Conservation (phyloP, 2,888 invertebrate genomes). For the Tenthredo scrophulariae region DNA sequence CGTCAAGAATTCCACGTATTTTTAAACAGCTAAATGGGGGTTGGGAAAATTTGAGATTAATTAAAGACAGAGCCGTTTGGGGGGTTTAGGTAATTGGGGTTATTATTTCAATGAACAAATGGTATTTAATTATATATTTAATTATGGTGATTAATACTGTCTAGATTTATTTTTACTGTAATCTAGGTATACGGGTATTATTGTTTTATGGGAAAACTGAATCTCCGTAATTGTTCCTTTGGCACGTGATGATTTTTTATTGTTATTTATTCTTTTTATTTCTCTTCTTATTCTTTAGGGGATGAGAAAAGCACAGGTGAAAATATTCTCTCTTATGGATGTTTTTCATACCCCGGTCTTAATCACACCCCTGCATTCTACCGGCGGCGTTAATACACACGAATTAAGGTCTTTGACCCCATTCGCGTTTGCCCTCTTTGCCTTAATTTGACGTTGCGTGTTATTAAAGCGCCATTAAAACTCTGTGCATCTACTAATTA, state of each 20-base stretch:
- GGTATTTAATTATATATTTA: too few relatives aligned
- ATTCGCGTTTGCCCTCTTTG: slow-evolving; percentile 57
- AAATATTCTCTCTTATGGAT: neutral
- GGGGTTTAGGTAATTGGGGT: neutral
- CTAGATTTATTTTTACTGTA: neutral
- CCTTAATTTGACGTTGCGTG: slow-evolving; percentile 74
- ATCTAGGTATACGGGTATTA: neutral
- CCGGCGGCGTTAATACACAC: slow-evolving; percentile 22
- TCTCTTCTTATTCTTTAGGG: neutral
- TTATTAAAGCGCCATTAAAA: slow-evolving; percentile 75
- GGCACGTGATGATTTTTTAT: neutral
- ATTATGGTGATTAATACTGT: neutral
- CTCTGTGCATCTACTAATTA: slow-evolving; percentile 74
- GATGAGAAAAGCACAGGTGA: neutral
- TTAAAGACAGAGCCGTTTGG: neutral
- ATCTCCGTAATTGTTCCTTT: neutral
- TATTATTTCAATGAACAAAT: neutral
- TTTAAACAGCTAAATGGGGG: neutral
- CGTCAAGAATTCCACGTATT: neutral
- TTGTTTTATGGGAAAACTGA: neutral
- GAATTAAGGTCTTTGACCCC: slow-evolving; percentile 65
- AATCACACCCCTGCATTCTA: slow-evolving; percentile 41
- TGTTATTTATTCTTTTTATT: neutral
- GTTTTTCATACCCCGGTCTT: neutral
- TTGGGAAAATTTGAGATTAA: neutral